Percentiles rank a stretch among this genome's conserved stretches.
Conservation (phyloP, 1,140 invertebrate genomes). For the Pseudomyrmex pallidus region DNA sequence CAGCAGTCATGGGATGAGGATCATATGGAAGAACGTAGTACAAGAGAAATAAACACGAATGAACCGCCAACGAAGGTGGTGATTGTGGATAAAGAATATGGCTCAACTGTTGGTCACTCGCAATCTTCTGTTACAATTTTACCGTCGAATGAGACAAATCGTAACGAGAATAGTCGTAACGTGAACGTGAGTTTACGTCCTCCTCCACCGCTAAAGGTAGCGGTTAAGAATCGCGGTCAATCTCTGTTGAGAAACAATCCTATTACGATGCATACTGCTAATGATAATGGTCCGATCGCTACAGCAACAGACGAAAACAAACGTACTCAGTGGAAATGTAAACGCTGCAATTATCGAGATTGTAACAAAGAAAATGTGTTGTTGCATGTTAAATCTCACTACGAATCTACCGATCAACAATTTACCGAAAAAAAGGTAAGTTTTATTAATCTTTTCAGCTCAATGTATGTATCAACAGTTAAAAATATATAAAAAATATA, state of each 20-base stretch:
- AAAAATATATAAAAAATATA: too few relatives aligned
- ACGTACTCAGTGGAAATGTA: conserved; percentile 91
- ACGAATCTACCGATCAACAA: conserved; percentile 75
- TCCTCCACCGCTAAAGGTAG: conserved; percentile 77
- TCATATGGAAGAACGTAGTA: conserved; percentile 71
- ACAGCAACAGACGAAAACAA: conserved; percentile 81
- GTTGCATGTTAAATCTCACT: conserved; percentile 89
- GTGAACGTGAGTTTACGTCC: conserved; percentile 69
- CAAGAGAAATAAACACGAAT: conserved; percentile 62
- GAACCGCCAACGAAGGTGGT: conserved; percentile 77
- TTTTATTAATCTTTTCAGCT: neutral
- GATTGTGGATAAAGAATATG: conserved; percentile 71
- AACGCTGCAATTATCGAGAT: conserved; percentile 93
- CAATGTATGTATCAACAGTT: too few relatives aligned
- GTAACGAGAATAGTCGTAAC: conserved; percentile 49
- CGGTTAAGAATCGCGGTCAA: conserved; percentile 74
- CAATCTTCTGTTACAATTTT: conserved; percentile 51
- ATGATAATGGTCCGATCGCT: conserved; percentile 34
- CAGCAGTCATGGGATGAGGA: conserved; percentile 76
- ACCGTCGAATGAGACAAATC: conserved; percentile 36
- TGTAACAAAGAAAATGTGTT: conserved; percentile 88
- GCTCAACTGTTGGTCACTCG: conserved; percentile 60
- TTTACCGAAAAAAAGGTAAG: conserved; percentile 69
- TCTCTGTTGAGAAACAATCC: conserved; percentile 80
- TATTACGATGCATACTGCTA: conserved; percentile 50